Evolutionary conservation across 2,113 vertebrate genomes (phyloP), one percentile per base, ranked within the genome.

Genomic region (Mastomys coucha): DNA sequence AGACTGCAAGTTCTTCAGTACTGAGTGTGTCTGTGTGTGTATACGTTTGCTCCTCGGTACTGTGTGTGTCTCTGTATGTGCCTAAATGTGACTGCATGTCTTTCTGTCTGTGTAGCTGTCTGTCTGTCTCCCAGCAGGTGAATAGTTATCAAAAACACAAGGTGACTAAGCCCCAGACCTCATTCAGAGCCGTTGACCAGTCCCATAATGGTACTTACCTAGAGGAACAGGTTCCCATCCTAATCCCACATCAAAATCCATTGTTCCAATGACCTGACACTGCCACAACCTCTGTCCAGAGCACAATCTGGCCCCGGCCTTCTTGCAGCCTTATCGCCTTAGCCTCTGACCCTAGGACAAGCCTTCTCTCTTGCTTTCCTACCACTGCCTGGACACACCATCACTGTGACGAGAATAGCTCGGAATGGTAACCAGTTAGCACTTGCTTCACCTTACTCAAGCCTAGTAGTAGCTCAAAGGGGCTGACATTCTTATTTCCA

Each of bases 91-190:
- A 42, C 22, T 73, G 56, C 3, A 11, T 45, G 36, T 65, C 60
- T 73, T 42, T 51, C 33, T 42, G 73, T 67, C 39, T 45, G 10
- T 39, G 5, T 85, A 4, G 39, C n/a, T 65, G 63, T 60, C 45
- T 53, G 67, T 76, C 26, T 14, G 13, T 16, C 8, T 53, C 31
- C 24, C 13, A 31, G 8, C 28, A 87, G 78, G 19, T 95, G 2
- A 84, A 56, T 9, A 24, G 65, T 88, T 80, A 72, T 86, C 73
- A 80, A 78, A 96, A 95, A 93, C 75, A 58, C 78, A 70, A 45
- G 81, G 24, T 42, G n/a, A 19, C 73, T 86, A 5, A 14, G 49
- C 12, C 42, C 88, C 72, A 82, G 45, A 63, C 1, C 5, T 31
- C 49, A 93, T 58, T 65, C 60, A 86, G 24, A 16, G 36, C 78